A percentile compares a stretch with the other conserved stretches of the same genome.
Conservation (phyloP, 2,888 invertebrate species). For the Drosophila peninsularis region DNA sequence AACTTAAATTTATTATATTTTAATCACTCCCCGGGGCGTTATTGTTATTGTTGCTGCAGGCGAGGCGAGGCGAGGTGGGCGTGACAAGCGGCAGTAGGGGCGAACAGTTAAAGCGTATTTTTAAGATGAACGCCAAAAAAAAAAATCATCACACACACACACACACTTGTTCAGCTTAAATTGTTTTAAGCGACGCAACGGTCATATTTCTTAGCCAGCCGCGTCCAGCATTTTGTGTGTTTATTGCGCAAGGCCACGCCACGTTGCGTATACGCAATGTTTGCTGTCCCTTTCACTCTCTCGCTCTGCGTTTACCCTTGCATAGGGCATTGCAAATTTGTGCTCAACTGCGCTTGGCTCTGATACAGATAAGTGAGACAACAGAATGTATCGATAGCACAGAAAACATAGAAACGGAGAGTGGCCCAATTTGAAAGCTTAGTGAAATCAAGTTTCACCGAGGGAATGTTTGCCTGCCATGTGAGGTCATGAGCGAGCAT, state of each 20-base stretch:
- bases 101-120: slow-evolving; percentile 71
- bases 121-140: slow-evolving; percentile 52
- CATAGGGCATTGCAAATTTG: slow-evolving; percentile 9
- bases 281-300: not conserved
- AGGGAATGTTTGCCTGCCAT: not conserved
- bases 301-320: not conserved
- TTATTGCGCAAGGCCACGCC: slow-evolving; percentile 49
- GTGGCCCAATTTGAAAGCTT: not conserved
- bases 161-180: slow-evolving; percentile 59
- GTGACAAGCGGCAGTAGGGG: slow-evolving; percentile 42
- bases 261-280: slow-evolving; percentile 71
- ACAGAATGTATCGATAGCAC: not conserved
- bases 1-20: slow-evolving; percentile 84
- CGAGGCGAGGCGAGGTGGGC: slow-evolving; percentile 52
- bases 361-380: not conserved
- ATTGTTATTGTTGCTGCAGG: slow-evolving; percentile 62
- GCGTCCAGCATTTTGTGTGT: slow-evolving; percentile 46
- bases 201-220: slow-evolving; percentile 60
- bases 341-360: not conserved
- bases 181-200: slow-evolving; percentile 73
- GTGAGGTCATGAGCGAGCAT: too few species aligned
- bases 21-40: slow-evolving; percentile 83
- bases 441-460: not conserved
- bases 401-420: too few species aligned
- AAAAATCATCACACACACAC: slow-evolving; percentile 20